Evolutionary conservation across 2,797 vertebrate genomes (phyloP), one percentile per base, ranked within the genome.

Genomic region (Tamandua tetradactyla): DNA sequence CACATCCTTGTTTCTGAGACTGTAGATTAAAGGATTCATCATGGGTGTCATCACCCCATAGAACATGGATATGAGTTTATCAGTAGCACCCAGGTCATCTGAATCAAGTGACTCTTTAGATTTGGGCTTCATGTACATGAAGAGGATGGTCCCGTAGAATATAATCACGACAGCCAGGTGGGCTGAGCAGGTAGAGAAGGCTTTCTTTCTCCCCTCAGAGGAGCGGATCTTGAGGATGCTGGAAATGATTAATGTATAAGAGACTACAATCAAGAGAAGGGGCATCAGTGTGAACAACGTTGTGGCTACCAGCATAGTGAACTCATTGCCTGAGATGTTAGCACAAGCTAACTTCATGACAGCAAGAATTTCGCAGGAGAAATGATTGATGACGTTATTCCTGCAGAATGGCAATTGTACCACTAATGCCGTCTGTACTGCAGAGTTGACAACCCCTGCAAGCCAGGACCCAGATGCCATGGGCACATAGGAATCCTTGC

Each of bases 121-220:
- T 49, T 97, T 96, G 57, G 96, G 96, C 37, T 95, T 96, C 89
- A 94, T 88, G 61, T 97, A 97, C 78, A 95, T 90, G 57, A 93
- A 94, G 23, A 97, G 95, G 75, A 96, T 95, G 6, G 95, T 96
- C 20, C 95, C 93, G 74, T 95, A 97, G 78, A 93, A 96, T 52
- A 97, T 87, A n/a, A 81, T 69, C 13, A 96, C 84, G 44, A 97
- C 87, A 32, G 44, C 96, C 35, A 96, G 20, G 23, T 96, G 96
- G 23, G 94, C 95, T 82, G 94, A 93, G 17, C 94, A 96, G 1
- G 95, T 96, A 9, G 92, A 97, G 71, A 96, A 96, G 10, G 22
- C 95, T 69, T 92, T 92, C 10, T 44, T 84, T 74, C 52, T 90
- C 5, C 94, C 87, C n/a, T 94, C 55, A 44, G 64, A 88, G 9